These are phyloP conservation scores for Muscicapa striata DNA, from an alignment of 2,797 vertebrate species.

Conservation along the genomic window DNA sequence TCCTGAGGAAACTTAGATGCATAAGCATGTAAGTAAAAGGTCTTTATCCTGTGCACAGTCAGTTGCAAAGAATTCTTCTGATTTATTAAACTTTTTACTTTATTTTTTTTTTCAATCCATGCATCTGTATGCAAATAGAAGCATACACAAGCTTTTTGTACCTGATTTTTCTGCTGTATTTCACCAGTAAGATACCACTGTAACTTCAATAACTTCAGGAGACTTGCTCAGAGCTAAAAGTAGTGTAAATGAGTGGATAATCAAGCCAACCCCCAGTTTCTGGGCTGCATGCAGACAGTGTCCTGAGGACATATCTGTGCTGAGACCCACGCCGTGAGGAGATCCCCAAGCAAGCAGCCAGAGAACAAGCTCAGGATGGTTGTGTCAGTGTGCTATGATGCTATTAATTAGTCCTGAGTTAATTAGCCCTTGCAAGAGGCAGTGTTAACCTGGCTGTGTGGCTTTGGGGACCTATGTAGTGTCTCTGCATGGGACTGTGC, in stretches of 20 bases:
- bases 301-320: background rate
- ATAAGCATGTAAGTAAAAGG: background rate
- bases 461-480: background rate
- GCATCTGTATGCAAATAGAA: background rate
- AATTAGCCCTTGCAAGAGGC: constrained; percentile 25
- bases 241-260: background rate
- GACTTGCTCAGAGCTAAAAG: background rate
- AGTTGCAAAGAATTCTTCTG: background rate
- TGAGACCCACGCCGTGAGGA: background rate
- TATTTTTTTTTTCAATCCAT: background rate
- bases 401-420: constrained; percentile 59
- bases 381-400: constrained; percentile 7
- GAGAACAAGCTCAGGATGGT: background rate
- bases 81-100: background rate
- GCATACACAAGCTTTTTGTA: background rate
- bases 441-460: constrained; percentile 31
- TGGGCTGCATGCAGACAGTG: background rate
- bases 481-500: background rate
- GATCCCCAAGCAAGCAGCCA: constrained; percentile 18
- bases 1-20: background rate
- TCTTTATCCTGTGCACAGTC: background rate
- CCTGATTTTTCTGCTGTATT: background rate
- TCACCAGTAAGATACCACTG: background rate
- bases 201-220: background rate
- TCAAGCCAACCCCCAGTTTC: background rate